Conservation (phyloP, 2,888 invertebrate genomes). For the Globia sparganii region DNA sequence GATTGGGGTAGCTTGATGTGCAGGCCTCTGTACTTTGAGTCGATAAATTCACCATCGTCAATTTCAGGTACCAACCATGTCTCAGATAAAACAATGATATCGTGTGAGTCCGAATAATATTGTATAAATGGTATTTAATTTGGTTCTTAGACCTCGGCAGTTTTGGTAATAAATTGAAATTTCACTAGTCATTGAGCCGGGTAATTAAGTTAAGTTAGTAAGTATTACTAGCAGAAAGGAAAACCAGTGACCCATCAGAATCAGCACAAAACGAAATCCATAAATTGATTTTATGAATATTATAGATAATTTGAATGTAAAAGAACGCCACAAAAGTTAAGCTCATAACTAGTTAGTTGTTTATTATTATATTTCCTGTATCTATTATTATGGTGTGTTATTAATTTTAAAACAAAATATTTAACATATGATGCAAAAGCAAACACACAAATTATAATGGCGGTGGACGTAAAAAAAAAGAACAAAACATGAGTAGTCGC, state of each 20-base stretch:
- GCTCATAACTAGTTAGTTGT: not conserved
- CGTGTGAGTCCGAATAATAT: constrained; percentile 9
- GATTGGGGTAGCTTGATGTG: too few species aligned
- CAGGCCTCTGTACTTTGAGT: not conserved
- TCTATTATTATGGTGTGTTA: not conserved
- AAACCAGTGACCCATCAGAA: not conserved
- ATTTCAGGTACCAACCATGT: constrained; percentile 3
- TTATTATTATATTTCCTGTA: not conserved
- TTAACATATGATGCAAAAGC: not conserved
- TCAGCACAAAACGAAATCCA: too few species aligned
- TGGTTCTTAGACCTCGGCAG: not conserved
- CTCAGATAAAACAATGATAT: constrained; percentile 1
- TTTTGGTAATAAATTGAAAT: constrained; percentile 1
- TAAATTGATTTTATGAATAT: too few species aligned
- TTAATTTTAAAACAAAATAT: not conserved
- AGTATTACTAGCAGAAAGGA: not conserved
- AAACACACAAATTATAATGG: not conserved
- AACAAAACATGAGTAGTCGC: not conserved
- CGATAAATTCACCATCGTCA: not conserved
- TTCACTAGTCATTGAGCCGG: not conserved
- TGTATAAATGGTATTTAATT: not conserved
- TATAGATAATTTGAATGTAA: not conserved
- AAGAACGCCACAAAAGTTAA: not conserved
- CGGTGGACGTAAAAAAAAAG: not conserved
- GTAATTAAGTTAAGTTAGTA: not conserved